phyloP scores from a whole-genome alignment of 2,113 vertebrate genomes.

The Oreotrochilus melanogaster region DNA sequence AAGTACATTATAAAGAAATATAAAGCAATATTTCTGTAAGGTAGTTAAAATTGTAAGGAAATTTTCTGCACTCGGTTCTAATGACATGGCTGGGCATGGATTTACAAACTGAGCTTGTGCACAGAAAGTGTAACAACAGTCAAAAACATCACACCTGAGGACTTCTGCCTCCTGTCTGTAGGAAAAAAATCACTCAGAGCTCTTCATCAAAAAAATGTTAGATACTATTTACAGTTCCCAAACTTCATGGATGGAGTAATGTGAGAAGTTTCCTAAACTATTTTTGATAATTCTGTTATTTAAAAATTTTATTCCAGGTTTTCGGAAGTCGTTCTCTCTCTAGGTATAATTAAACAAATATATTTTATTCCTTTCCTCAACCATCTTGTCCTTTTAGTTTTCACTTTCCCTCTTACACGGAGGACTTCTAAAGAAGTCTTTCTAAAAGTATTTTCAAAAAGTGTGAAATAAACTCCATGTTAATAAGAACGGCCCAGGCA shows the following conservation, averaged over 20 bases:
- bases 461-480: background rate
- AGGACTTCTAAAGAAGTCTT: background rate
- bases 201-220: background rate
- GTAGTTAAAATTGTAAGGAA: background rate
- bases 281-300: background rate
- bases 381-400: background rate
- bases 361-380: background rate
- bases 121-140: background rate
- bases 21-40: background rate
- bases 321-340: background rate
- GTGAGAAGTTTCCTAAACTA: background rate
- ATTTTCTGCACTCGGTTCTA: background rate
- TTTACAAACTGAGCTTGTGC: background rate
- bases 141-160: background rate
- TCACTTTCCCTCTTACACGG: background rate
- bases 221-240: background rate
- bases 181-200: background rate
- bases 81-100: background rate
- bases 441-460: background rate
- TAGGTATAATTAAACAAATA: background rate
- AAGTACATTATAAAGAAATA: background rate
- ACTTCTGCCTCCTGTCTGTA: background rate
- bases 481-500: background rate
- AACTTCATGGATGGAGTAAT: background rate
- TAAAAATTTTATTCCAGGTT: background rate